Percentiles rank a stretch among this genome's conserved stretches.
Evolutionary conservation across 2,113 vertebrate genomes (phyloP).

Genomic region (Austrofundulus limnaeus): DNA sequence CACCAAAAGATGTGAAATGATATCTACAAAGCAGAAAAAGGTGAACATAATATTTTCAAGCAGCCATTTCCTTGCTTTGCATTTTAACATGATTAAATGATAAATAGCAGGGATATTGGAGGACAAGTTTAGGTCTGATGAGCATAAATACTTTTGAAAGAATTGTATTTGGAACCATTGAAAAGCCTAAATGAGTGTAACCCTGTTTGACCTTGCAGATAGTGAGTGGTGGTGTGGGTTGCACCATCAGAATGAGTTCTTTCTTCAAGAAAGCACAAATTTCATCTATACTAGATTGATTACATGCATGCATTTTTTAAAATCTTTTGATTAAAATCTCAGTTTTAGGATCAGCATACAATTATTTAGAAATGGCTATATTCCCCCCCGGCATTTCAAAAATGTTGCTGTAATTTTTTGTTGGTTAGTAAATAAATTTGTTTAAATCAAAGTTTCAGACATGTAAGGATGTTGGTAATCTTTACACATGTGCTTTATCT

Average conservation of each 20-base stretch:
- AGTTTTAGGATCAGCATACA: background rate
- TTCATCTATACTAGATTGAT: background rate
- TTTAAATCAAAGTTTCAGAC: conserved; percentile 4
- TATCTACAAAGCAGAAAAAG: background rate
- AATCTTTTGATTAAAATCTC: background rate
- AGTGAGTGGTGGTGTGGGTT: too few species aligned
- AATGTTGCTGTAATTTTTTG: too few species aligned
- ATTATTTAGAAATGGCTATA: too few species aligned
- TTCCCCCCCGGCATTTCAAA: too few species aligned
- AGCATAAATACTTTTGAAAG: too few species aligned
- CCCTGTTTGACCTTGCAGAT: background rate
- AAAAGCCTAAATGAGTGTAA: background rate
- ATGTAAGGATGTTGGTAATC: conserved; percentile 28
- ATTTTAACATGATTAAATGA: background rate
- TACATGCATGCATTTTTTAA: background rate
- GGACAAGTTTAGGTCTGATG: background rate
- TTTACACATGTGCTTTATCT: conserved; percentile 17
- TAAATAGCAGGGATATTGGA: background rate
- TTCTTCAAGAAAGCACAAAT: background rate
- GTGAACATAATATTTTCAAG: background rate
- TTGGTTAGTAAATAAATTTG: background rate
- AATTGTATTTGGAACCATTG: background rate
- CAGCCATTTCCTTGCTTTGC: background rate
- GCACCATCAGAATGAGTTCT: background rate
- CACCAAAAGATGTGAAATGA: background rate